phyloP scores from a whole-genome alignment of 2,797 vertebrate species.

The Melanotaenia trifasciata region DNA sequence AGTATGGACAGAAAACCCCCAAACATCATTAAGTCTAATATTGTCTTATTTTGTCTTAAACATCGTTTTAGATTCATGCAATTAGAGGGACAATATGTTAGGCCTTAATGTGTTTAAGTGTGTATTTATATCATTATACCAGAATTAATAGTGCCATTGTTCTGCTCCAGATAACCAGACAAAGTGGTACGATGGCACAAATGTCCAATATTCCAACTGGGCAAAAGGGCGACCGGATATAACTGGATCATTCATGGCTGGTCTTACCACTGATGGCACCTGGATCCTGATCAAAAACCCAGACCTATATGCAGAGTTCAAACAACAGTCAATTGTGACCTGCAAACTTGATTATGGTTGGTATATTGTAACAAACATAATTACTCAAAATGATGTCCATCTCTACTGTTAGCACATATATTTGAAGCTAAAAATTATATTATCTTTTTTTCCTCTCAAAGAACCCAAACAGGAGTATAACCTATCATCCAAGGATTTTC shows the following conservation, averaged over 20 bases:
- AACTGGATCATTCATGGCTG: conserved; percentile 85
- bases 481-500: conserved; percentile 69
- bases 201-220: conserved; percentile 92
- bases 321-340: conserved; percentile 86
- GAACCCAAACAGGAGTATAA: conserved; percentile 79
- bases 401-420: background rate
- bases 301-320: conserved; percentile 75
- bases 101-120: background rate
- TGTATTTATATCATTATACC: background rate
- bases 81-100: background rate
- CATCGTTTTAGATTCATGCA: background rate
- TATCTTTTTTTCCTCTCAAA: conserved; percentile 37
- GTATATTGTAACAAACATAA: conserved; percentile 1
- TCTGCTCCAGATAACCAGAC: conserved; percentile 73
- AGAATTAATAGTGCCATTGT: conserved; percentile 11
- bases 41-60: background rate
- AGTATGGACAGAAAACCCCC: background rate
- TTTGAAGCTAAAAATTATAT: background rate
- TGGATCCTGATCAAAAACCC: conserved; percentile 85
- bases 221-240: conserved; percentile 85
- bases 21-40: background rate
- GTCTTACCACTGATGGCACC: conserved; percentile 83
- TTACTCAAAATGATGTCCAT: background rate
- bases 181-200: conserved; percentile 92
- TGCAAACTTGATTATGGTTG: conserved; percentile 94